These are phyloP conservation scores for Leucoma salicis DNA, from an alignment of 2,888 invertebrate genomes.

Conservation along the genomic window DNA sequence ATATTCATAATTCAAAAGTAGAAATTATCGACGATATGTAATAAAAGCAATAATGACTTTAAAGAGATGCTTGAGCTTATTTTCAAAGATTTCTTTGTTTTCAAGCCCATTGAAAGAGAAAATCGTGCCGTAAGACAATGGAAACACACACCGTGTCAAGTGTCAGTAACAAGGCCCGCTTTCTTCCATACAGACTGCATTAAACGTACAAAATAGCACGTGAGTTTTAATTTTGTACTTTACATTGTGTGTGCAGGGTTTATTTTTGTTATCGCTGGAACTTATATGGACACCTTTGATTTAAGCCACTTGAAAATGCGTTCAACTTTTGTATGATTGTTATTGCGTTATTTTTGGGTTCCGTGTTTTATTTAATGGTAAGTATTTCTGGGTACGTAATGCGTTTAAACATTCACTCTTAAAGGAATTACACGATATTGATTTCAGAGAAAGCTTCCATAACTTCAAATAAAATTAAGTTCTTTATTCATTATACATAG, in stretches of 20 bases:
- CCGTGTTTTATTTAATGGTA: constrained; percentile 7
- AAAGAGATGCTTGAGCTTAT: no score
- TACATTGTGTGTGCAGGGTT: not conserved
- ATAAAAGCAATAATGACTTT: no score
- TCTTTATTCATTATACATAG: no score
- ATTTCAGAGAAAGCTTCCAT: no score
- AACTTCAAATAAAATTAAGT: no score
- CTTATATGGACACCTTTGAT: constrained; percentile 32
- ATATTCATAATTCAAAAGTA: no score
- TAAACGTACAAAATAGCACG: constrained; percentile 29
- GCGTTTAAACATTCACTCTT: no score
- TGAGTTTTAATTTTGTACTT: constrained; percentile 14
- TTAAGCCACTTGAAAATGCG: constrained; percentile 41
- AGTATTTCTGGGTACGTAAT: not conserved
- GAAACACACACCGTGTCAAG: constrained; percentile 60
- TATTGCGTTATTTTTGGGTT: constrained; percentile 32
- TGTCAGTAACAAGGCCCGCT: constrained; percentile 72
- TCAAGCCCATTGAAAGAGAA: constrained; percentile 10
- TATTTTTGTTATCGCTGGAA: constrained; percentile 14
- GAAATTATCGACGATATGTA: no score
- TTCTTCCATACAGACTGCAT: constrained; percentile 64
- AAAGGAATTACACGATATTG: no score
- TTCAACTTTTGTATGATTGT: constrained; percentile 37
- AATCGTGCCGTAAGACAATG: constrained; percentile 46
- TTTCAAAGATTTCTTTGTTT: no score